A percentile compares a stretch with the other conserved stretches of the same genome.
These are phyloP conservation scores for Drosophila subobscura DNA, from an alignment of 1,140 invertebrate species.

Conservation along the genomic window DNA sequence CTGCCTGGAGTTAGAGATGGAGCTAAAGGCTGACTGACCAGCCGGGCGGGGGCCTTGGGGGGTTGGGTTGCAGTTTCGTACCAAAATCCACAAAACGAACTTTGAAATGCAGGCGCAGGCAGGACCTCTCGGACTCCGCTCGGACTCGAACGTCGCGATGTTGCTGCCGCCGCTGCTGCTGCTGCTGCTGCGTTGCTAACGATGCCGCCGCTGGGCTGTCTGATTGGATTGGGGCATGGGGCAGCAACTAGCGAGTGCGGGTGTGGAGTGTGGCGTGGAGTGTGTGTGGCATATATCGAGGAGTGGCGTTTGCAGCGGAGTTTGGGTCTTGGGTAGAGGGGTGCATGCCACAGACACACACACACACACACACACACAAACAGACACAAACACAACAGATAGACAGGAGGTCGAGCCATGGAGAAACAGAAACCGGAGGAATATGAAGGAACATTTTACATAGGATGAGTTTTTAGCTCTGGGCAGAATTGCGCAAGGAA, in stretches of 20 bases:
- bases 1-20: background rate
- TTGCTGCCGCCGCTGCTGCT: conserved; percentile 43
- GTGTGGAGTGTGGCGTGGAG: background rate
- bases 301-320: conserved; percentile 14
- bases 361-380: conserved; percentile 10
- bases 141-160: conserved; percentile 30
- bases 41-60: conserved; percentile 1
- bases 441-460: background rate
- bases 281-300: conserved; percentile 14
- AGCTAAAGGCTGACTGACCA: conserved; percentile 35
- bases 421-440: conserved; percentile 29
- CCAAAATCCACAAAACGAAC: conserved; percentile 57
- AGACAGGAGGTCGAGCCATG: conserved; percentile 46
- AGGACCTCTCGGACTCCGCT: conserved; percentile 30
- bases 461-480: background rate
- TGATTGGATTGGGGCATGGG: conserved; percentile 49
- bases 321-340: conserved; percentile 56
- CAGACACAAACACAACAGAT: conserved; percentile 59
- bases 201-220: conserved; percentile 63
- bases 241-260: background rate
- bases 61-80: conserved; percentile 36
- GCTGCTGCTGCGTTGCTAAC: conserved; percentile 68
- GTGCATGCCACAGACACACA: conserved; percentile 61
- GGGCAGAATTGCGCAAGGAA: no score
- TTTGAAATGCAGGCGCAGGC: conserved; percentile 69